phyloP scores from a whole-genome alignment of 2,888 invertebrate genomes.

The Clistopyga incitator region DNA sequence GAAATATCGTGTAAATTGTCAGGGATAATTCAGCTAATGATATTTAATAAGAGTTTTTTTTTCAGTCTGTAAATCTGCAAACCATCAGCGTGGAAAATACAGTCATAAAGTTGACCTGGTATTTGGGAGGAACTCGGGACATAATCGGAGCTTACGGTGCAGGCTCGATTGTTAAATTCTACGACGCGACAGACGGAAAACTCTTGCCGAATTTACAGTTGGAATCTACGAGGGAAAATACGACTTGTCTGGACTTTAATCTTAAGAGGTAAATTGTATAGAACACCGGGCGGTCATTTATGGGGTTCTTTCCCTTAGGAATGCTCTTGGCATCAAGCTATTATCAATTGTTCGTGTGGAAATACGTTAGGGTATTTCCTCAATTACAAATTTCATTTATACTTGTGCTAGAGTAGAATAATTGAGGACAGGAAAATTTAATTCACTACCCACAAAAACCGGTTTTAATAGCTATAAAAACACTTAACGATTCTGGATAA shows the following conservation, averaged over 20 bases:
- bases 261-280: conserved; percentile 75
- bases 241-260: conserved; percentile 79
- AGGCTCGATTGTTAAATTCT: conserved; percentile 76
- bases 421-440: neutral
- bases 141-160: conserved; percentile 80
- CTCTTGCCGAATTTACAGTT: conserved; percentile 74
- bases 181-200: conserved; percentile 75
- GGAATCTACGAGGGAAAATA: conserved; percentile 74
- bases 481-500: neutral
- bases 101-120: conserved; percentile 78
- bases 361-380: neutral
- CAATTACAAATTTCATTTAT: neutral
- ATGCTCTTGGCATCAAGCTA: neutral
- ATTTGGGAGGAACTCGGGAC: conserved; percentile 75
- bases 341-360: neutral
- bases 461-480: neutral
- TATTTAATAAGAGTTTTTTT: conserved; percentile 16
- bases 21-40: too few species aligned
- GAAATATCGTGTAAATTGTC: too few species aligned
- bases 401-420: neutral
- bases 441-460: neutral
- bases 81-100: conserved; percentile 78
- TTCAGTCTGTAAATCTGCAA: conserved; percentile 74
- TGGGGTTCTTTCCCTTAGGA: neutral
- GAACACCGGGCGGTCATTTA: neutral